Base-by-base conservation (phyloP, 2,113 vertebrate species). In the Epinephelus cyanopodus region DNA sequence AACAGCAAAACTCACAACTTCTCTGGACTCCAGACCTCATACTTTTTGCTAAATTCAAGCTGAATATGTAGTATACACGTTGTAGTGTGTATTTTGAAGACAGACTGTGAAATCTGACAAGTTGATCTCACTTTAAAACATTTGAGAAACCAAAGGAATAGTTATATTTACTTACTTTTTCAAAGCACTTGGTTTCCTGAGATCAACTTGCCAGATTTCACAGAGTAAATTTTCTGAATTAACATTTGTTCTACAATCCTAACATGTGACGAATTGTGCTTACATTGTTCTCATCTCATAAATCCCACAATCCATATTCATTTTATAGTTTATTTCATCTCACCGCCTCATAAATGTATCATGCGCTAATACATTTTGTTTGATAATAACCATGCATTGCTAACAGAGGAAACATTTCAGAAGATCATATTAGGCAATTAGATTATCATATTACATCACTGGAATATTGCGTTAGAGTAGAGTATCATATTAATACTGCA, bases 361-460 rank as follows among this genome's bases (percentile, higher is more conserved):
- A 87, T 75, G 25, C 47, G 29, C 84, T 92, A 73, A 92, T 86
- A n/a, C 80, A 47, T 79, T 83, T 84, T 74, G 15, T 79, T 77
- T 78, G 47, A 86, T 87, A 79, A 81, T 58, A 81, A 86, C 65
- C 80, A 76, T 78, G 75, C 82, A 68, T 79, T 56, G 67, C 89
- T 87, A 90, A 88, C 69, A 76, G 68, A 84, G 78, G 79, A 85
- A 86, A 85, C 74, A 62, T 79, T 65, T 56, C 62, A 64, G 39
- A 61, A 56, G 37, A 71, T 61, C 42, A 53, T 47, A 47, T 80
- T 64, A 88, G 23, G 17, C 29, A 2, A 71, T 66, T 39, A 47
- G 17, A 58, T 85, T 50, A 77, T 74, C 12, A 47, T 71, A 53
- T 67, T 27, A 52, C 19, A 67, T 66, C 8, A 66, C 67, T 48